Conservation (phyloP, 2,797 vertebrate species). For the Molossus alvarezi region DNA sequence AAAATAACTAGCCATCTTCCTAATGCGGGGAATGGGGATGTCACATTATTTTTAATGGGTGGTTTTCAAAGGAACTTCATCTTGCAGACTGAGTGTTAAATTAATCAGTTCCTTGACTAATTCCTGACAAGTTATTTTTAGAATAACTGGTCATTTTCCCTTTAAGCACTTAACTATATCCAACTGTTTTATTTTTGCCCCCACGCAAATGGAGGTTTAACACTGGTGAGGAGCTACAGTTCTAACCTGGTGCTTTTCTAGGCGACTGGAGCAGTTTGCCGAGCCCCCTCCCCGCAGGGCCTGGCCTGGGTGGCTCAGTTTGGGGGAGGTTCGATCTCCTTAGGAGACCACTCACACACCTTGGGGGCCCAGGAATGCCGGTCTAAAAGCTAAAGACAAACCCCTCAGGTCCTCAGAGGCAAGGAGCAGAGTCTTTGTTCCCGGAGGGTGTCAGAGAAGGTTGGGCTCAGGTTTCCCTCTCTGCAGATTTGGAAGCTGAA, state of each 20-base stretch:
- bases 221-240: neutral
- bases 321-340: neutral
- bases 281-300: neutral
- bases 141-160: conserved; percentile 72
- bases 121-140: conserved; percentile 66
- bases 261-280: neutral
- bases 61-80: conserved; percentile 63
- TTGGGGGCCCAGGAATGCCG: neutral
- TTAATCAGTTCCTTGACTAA: conserved; percentile 61
- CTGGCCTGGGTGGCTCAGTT: neutral
- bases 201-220: neutral
- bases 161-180: conserved; percentile 61
- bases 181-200: conserved; percentile 57
- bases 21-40: neutral
- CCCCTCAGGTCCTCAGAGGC: neutral
- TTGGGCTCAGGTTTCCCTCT: neutral
- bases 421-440: neutral
- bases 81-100: conserved; percentile 67
- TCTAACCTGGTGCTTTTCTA: neutral
- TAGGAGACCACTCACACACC: neutral
- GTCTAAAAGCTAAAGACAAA: neutral
- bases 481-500: neutral
- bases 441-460: neutral
- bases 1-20: neutral
- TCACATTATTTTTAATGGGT: conserved; percentile 49